phyloP scores from a whole-genome alignment of 2,888 invertebrate genomes.

The Calliopum simillimum region DNA sequence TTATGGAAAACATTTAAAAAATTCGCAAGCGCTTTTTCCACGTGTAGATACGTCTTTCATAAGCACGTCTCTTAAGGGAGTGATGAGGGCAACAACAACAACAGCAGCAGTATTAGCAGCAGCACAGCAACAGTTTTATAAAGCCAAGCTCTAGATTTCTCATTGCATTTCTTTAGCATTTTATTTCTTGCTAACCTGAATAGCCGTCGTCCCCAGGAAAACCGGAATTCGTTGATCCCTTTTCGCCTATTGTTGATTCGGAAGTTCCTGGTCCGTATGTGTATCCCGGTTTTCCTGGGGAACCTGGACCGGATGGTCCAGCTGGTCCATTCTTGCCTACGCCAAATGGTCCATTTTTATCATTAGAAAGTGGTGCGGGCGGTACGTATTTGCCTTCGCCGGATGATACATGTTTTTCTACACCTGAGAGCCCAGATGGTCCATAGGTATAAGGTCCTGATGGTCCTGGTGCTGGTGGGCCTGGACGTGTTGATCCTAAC shows the following conservation, averaged over 20 bases:
- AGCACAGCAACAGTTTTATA: neutral
- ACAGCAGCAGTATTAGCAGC: constrained; percentile 16
- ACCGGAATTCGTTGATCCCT: constrained; percentile 52
- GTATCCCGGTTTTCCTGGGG: constrained; percentile 62
- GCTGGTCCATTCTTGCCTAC: neutral
- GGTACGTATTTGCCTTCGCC: neutral
- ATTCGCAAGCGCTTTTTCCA: constrained; percentile 12
- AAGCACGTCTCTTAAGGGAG: neutral
- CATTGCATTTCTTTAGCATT: constrained; percentile 15
- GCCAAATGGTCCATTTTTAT: neutral
- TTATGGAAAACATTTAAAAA: neutral
- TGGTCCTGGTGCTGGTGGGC: neutral
- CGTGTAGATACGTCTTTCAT: constrained; percentile 1
- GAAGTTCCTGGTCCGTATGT: constrained; percentile 47
- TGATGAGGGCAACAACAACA: constrained; percentile 28
- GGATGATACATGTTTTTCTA: neutral
- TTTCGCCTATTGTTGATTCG: too few relatives aligned
- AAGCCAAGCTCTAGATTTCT: constrained; percentile 43
- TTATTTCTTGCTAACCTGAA: constrained; percentile 59
- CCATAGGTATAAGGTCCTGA: neutral
- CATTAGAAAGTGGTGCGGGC: constrained; percentile 3
- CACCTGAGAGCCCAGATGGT: neutral
- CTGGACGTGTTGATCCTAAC: neutral
- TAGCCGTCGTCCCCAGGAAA: constrained; percentile 62
- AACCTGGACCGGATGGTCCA: constrained; percentile 39